A percentile compares a stretch with the other conserved stretches of the same genome.
Evolutionary conservation across 2,888 invertebrate genomes (phyloP).

Genomic region (Hymenopus coronatus): DNA sequence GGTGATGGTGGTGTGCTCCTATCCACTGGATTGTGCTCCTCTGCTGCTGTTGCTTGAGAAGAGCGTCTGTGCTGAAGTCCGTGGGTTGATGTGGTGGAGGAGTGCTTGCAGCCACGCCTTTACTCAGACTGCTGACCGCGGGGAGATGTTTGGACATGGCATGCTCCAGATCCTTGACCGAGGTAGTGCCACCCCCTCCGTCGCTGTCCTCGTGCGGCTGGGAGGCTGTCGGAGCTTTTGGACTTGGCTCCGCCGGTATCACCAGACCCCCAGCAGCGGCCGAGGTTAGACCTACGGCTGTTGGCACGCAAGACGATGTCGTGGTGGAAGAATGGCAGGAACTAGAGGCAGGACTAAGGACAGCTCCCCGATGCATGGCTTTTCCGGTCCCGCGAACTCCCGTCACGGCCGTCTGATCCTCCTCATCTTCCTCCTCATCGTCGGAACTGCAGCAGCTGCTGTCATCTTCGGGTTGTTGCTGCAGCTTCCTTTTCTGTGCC

Average conservation of each 20-base stretch:
- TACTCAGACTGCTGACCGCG: conserved; percentile 53
- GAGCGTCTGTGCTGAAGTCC: conserved; percentile 82
- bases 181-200: conserved; percentile 46
- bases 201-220: conserved; percentile 33
- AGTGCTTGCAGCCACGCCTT: conserved; percentile 37
- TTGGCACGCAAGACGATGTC: conserved; percentile 6
- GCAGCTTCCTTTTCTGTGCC: conserved; percentile 60
- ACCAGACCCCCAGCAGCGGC: conserved; percentile 8
- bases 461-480: conserved; percentile 46
- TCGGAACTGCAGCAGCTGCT: conserved; percentile 49
- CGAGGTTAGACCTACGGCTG: not conserved
- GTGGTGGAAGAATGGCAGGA: conserved; percentile 58
- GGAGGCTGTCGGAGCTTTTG: conserved; percentile 42
- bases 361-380: conserved; percentile 48
- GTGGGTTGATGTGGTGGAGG: conserved; percentile 65
- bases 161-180: conserved; percentile 90
- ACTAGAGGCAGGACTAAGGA: conserved; percentile 60
- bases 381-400: conserved; percentile 30
- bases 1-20: conserved; percentile 69
- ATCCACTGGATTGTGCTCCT: conserved; percentile 91
- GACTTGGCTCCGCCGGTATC: conserved; percentile 5
- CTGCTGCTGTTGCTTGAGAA: conserved; percentile 77
- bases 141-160: conserved; percentile 95
- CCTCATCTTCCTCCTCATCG: conserved; percentile 52
- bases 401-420: conserved; percentile 33